A percentile compares a stretch with the other conserved stretches of the same genome.
These are phyloP conservation scores for Sabatieria punctata DNA, from an alignment of 2,888 invertebrate genomes.

Conservation along the genomic window DNA sequence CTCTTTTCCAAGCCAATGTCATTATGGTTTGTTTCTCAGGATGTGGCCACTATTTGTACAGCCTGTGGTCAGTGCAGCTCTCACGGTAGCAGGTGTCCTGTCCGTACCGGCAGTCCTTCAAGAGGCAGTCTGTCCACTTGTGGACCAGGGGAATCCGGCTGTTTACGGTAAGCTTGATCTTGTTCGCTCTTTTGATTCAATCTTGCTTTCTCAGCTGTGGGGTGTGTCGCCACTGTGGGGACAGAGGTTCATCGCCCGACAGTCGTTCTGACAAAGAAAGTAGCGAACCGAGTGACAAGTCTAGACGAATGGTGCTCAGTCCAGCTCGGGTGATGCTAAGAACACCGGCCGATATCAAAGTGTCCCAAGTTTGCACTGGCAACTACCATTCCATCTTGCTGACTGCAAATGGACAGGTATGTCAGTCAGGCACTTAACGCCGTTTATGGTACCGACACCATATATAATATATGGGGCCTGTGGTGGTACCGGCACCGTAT, in stretches of 20 bases:
- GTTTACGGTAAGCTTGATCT: slow-evolving; percentile 9
- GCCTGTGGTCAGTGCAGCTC: slow-evolving; percentile 84
- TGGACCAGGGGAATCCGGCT: slow-evolving; percentile 18
- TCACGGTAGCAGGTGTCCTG: slow-evolving; percentile 57
- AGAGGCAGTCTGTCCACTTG: too few species aligned
- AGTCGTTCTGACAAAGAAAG: not conserved
- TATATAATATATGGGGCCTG: too few species aligned
- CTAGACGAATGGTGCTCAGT: slow-evolving; percentile 12
- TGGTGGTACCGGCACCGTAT: too few species aligned
- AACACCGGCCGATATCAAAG: slow-evolving; percentile 37
- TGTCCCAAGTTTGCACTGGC: slow-evolving; percentile 64
- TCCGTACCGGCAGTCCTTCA: not conserved
- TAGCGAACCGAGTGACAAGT: slow-evolving; percentile 36
- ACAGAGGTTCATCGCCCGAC: too few species aligned
- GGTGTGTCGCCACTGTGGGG: slow-evolving; percentile 69
- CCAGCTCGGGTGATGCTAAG: slow-evolving; percentile 32
- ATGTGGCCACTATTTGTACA: slow-evolving; percentile 71
- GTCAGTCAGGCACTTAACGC: too few species aligned
- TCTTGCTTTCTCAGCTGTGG: slow-evolving; percentile 46
- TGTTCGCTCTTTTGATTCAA: too few species aligned
- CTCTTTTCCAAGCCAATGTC: too few species aligned
- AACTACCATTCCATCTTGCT: slow-evolving; percentile 82
- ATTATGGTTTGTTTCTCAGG: too few species aligned
- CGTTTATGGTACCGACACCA: too few species aligned
- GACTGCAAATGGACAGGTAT: slow-evolving; percentile 64